Conservation (phyloP, 2,888 invertebrate species). For the Tiphia femorata region DNA sequence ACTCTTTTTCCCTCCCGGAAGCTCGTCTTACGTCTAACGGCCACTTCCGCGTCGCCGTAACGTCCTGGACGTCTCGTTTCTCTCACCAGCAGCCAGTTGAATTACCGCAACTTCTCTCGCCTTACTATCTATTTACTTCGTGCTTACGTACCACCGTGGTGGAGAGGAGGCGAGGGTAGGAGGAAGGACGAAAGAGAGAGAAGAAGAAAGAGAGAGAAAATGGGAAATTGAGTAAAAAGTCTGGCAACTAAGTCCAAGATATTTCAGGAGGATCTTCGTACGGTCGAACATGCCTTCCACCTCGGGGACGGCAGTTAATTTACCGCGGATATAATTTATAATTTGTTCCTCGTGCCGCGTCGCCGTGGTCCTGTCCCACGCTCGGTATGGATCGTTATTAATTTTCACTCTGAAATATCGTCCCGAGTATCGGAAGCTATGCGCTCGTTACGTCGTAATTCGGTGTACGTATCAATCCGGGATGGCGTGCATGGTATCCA, state of each 20-base stretch:
- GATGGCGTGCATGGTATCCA: too few relatives aligned
- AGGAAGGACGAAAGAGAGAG: too few relatives aligned
- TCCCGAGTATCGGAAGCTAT: too few relatives aligned
- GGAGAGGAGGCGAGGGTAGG: slow-evolving; percentile 7
- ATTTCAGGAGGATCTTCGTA: background rate
- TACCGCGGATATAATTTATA: background rate
- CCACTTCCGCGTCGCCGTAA: slow-evolving; percentile 14
- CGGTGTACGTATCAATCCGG: too few relatives aligned
- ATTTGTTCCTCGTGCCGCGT: too few relatives aligned
- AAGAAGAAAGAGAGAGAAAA: background rate
- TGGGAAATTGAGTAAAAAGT: background rate
- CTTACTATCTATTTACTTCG: slow-evolving; percentile 22
- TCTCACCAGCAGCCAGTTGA: slow-evolving; percentile 13
- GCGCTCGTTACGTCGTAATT: too few relatives aligned
- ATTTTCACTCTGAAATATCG: too few relatives aligned
- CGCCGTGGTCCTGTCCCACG: too few relatives aligned
- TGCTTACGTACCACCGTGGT: slow-evolving; percentile 1
- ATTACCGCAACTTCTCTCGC: slow-evolving; percentile 27
- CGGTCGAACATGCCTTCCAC: too few relatives aligned
- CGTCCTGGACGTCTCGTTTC: slow-evolving; percentile 15
- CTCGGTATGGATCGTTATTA: too few relatives aligned
- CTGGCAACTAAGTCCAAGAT: background rate
- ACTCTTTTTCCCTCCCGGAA: slow-evolving; percentile 19
- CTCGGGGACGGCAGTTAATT: too few relatives aligned
- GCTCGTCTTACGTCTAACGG: slow-evolving; percentile 28